Evolutionary conservation across 92 coral and sea anemone species (phyloP).

Genomic region (Ricordea florida): DNA sequence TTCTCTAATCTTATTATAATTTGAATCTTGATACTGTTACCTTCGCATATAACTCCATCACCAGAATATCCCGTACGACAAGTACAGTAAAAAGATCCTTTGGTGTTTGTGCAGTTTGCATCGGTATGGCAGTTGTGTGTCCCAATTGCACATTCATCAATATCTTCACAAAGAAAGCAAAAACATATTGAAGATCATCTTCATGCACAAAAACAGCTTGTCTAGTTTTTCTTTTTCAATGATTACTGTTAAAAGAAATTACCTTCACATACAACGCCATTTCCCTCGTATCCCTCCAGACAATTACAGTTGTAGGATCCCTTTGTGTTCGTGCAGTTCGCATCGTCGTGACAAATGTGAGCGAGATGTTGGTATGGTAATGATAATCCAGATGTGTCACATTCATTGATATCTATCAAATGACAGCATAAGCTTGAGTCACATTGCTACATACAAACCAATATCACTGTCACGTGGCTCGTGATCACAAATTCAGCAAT

Average conservation of each 20-base stretch:
- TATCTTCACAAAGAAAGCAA: not conserved
- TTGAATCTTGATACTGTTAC: too few relatives aligned
- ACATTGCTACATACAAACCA: not conserved
- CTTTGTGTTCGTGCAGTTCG: slow-evolving; percentile 91
- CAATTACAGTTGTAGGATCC: slow-evolving; percentile 89
- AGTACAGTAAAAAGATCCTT: slow-evolving; percentile 91
- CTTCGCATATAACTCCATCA: slow-evolving; percentile 83
- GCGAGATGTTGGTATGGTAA: slow-evolving; percentile 28
- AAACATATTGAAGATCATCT: slow-evolving; percentile 1
- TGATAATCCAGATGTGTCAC: slow-evolving; percentile 23
- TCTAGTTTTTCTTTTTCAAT: not conserved
- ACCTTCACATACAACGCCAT: slow-evolving; percentile 83
- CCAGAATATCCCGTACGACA: slow-evolving; percentile 92
- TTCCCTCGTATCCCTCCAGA: slow-evolving; percentile 76
- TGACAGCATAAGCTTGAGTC: not conserved
- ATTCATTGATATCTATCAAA: slow-evolving; percentile 69
- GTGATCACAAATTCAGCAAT: not conserved
- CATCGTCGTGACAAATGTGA: slow-evolving; percentile 77
- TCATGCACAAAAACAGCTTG: slow-evolving; percentile 1
- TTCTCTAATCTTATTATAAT: too few relatives aligned
- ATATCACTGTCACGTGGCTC: not conserved
- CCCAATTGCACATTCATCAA: slow-evolving; percentile 17
- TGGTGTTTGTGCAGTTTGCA: slow-evolving; percentile 87
- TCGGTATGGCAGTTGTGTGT: slow-evolving; percentile 80
- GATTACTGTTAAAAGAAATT: not conserved